Percentiles rank a stretch among this genome's conserved stretches.
These are phyloP conservation scores for Parazoanthus swiftii DNA, from an alignment of 92 coral and sea anemone species.

Conservation along the genomic window DNA sequence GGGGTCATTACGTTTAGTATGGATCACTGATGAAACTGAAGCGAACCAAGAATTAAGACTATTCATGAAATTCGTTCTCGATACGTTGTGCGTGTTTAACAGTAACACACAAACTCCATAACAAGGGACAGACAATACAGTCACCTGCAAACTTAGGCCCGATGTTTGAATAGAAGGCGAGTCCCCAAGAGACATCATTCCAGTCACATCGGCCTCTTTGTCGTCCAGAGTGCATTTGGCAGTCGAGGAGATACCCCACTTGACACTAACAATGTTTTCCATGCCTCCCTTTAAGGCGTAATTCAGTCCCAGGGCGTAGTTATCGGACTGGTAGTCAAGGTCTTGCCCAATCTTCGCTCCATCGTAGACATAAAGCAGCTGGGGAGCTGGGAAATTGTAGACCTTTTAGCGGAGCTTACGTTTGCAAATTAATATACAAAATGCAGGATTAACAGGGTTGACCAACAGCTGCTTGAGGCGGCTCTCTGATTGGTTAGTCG, in stretches of 20 bases:
- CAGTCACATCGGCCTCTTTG: constrained; percentile 72
- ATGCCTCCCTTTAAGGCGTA: constrained; percentile 61
- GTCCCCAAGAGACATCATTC: constrained; percentile 79
- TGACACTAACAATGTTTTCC: constrained; percentile 60
- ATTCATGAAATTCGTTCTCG: too few relatives aligned
- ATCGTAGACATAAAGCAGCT: constrained; percentile 73
- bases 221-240: constrained; percentile 73
- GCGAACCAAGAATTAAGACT: too few relatives aligned
- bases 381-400: constrained; percentile 48
- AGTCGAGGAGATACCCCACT: constrained; percentile 85
- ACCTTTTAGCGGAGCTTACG: too few relatives aligned
- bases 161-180: constrained; percentile 82
- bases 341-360: constrained; percentile 70
- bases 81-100: too few relatives aligned
- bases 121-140: not conserved
- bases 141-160: constrained; percentile 53
- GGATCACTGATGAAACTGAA: too few relatives aligned
- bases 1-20: too few relatives aligned
- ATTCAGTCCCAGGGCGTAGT: constrained; percentile 70
- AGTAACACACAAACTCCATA: too few relatives aligned
- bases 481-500: too few relatives aligned
- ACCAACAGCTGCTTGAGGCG: too few relatives aligned
- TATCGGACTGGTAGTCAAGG: constrained; percentile 78
- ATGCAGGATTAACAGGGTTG: too few relatives aligned
- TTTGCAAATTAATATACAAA: too few relatives aligned